Percentiles rank a stretch among this genome's conserved stretches.
Conservation (phyloP, 1,140 invertebrate genomes). For the Drosophila tropicalis region DNA sequence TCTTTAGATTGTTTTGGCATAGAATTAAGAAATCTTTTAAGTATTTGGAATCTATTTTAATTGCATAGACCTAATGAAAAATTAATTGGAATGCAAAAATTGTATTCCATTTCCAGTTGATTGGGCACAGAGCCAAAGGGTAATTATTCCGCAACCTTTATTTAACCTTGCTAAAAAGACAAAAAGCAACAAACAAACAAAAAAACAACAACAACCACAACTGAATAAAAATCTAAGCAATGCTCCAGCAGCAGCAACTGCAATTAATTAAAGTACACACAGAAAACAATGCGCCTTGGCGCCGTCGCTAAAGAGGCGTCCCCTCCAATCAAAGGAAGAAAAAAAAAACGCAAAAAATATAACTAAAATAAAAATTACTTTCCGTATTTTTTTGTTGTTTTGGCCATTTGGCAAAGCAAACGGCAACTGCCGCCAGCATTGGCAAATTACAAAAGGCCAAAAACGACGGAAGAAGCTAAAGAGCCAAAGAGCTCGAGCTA, state of each 20-base stretch:
- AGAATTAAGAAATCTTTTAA: not conserved
- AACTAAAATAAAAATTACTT: constrained; percentile 20
- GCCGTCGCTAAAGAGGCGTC: constrained; percentile 15
- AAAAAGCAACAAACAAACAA: not conserved
- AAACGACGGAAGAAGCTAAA: constrained; percentile 10
- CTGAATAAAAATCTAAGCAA: constrained; percentile 16
- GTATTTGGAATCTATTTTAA: not conserved
- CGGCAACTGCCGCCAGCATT: constrained; percentile 17
- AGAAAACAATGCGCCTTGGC: constrained; percentile 19
- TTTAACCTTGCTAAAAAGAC: constrained; percentile 11
- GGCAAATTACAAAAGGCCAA: constrained; percentile 12
- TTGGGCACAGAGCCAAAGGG: constrained; percentile 14
- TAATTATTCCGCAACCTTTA: constrained; percentile 17
- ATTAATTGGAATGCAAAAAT: constrained; percentile 5
- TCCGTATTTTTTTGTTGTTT: not conserved
- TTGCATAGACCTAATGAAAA: constrained; percentile 4
- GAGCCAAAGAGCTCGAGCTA: not conserved
- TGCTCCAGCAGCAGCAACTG: constrained; percentile 22
- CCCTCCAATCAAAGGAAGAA: not conserved
- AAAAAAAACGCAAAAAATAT: not conserved
- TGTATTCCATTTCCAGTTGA: constrained; percentile 5
- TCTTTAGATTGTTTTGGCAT: not conserved
- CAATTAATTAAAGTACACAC: constrained; percentile 20
- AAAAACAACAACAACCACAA: not conserved
- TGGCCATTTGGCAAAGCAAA: constrained; percentile 10